These are phyloP conservation scores for Campylomormyrus tamandua DNA, from an alignment of 2,113 vertebrate species.

Conservation along the genomic window DNA sequence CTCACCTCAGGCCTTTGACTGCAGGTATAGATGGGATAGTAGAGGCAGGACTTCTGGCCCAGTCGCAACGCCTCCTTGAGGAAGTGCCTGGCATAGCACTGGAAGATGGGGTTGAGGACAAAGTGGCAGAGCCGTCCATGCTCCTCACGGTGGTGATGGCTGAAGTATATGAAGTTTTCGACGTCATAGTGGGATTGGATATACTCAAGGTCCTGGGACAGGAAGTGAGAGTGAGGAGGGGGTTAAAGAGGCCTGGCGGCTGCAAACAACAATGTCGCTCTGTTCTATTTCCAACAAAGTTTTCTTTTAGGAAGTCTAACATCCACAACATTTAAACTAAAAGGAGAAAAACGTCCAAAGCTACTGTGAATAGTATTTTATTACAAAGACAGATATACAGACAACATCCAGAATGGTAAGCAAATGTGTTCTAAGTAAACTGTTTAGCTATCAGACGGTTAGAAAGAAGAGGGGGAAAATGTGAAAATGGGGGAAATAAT, in stretches of 20 bases:
- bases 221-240: neutral
- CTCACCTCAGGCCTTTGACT: constrained; percentile 60
- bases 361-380: neutral
- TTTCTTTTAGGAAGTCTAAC: neutral
- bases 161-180: constrained; percentile 83
- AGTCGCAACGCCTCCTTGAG: constrained; percentile 81
- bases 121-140: constrained; percentile 76
- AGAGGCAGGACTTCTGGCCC: constrained; percentile 73
- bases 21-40: constrained; percentile 66
- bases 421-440: neutral
- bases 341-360: neutral
- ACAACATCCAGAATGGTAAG: neutral
- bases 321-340: neutral
- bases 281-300: neutral
- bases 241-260: neutral
- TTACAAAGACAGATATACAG: constrained; percentile 1
- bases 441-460: neutral
- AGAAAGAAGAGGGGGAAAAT: neutral
- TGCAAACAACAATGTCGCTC: neutral
- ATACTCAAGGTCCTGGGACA: constrained; percentile 73
- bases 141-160: constrained; percentile 67
- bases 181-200: constrained; percentile 77
- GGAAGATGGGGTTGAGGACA: constrained; percentile 64
- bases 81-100: constrained; percentile 65
- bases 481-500: neutral